Evolutionary conservation across 1,140 invertebrate species (phyloP).

Genomic region (Zaprionus lachaisei): DNA sequence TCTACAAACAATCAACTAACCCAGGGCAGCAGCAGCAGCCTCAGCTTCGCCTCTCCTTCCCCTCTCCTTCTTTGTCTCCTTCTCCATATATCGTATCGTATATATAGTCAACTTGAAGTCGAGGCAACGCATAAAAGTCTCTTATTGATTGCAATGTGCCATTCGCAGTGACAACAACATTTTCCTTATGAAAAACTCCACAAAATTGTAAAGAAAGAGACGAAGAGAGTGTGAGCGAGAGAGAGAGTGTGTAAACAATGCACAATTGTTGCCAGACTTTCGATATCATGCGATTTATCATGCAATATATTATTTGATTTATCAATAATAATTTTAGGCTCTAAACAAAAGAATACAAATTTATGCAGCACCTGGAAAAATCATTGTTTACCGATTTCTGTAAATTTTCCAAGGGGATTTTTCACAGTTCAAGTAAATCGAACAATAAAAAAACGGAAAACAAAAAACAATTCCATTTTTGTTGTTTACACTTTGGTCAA

Average conservation of each 20-base stretch:
- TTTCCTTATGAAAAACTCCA: slow-evolving; percentile 3
- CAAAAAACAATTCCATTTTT: too few species aligned
- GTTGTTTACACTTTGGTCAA: too few species aligned
- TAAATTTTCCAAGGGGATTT: background rate
- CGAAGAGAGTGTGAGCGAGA: background rate
- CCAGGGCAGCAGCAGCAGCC: background rate
- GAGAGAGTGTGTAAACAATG: background rate
- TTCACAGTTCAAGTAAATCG: background rate
- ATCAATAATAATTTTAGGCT: background rate
- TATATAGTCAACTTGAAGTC: slow-evolving; percentile 10
- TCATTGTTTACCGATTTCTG: background rate
- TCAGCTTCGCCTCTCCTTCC: too few species aligned
- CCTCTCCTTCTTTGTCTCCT: background rate
- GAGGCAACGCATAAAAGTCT: slow-evolving; percentile 41
- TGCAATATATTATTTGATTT: background rate
- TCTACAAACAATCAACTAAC: slow-evolving; percentile 17
- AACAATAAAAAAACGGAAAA: too few species aligned
- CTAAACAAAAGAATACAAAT: background rate
- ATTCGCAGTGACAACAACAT: slow-evolving; percentile 19
- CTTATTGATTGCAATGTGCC: slow-evolving; percentile 51
- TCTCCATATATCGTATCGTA: background rate
- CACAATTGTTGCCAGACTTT: background rate
- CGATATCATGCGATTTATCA: background rate
- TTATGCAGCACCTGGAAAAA: background rate
- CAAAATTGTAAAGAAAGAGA: background rate